Evolutionary conservation across 2,888 invertebrate species (phyloP), one percentile per base, ranked within the genome.

Genomic region (Cantharis lateralis): DNA sequence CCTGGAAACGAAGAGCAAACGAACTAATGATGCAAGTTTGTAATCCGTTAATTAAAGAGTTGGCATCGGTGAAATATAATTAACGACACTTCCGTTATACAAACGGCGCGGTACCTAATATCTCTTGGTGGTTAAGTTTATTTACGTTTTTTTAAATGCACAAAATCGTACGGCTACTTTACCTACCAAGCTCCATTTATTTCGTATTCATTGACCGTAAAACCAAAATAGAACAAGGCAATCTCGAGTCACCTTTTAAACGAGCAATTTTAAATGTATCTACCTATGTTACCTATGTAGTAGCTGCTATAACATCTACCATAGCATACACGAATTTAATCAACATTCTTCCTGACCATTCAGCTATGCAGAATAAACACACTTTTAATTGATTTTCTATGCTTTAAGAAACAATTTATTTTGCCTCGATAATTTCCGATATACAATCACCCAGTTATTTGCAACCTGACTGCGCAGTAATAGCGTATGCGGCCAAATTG

Each of bases 331-430:
- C 78, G 73, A 79, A 81, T 79, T 79, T 80, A 78, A 81, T 81
- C 81, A 80, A 81, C 79, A 81, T 81, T 81, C 81, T 80, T 80
- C 74, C 76, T 74, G 80, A 77, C 75, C 81, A 80, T 77, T 78
- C 74, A 79, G 75, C 81, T 80, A 80, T 80, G 81, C 79, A 80
- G 77, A 77, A 79, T 79, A 79, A 78, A 79, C 78, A 79, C 80
- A 79, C 78, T 80, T 79, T 81, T 81, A 81, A 81, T 81, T 81
- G 80, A 81, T 80, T 81, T 78, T 78, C 81, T 75, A 76, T 76
- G 76, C 76, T 74, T 74, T 70, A 73, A 75, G 75, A 76, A 78
- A 73, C 78, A 75, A 78, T 78, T 78, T 75, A 78, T 75, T 78
- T 78, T 78, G 75, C 78, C 72, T 75, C 75, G 75, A 63, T 74